Base-by-base conservation (phyloP, 2,888 invertebrate genomes). In the Tipula vernalis region DNA sequence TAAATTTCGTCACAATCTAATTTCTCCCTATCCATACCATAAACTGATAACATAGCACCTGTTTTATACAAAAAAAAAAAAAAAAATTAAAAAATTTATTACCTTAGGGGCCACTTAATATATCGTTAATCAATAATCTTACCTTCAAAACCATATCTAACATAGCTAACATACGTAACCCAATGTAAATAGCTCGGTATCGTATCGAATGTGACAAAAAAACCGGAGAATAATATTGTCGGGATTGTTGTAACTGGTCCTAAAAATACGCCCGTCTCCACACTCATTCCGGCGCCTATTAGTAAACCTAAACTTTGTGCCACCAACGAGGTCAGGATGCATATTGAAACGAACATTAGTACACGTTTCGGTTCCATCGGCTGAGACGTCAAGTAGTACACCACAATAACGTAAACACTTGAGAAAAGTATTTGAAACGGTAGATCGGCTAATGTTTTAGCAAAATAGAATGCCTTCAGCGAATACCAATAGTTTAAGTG, bases 401-500 rank as follows among this genome's bases (percentile, higher is more conserved):
- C 97, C 89, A 98, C 98, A 89, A 96, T 94, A 87, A 96, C 95
- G 91, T 97, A 98, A 42, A 97, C 95, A 87, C 96, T 94, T 86
- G 97, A 97, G 91, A 97, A 96, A 87, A 97, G 93, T 92, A 98
- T 98, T 94, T 98, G 98, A 92, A 98, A 98, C 88, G 98, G 98
- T 92, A 98, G 93, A 91, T 98, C 98, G 15, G 98, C 98, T 91
- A 98, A 93, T n/a, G 98, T 98, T 92, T 98, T 98, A 86, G 98
- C 98, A 89, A 98, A 94, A 92, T 98, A 98, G 92, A 98, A 98
- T n/a, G 98, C 96, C 91, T 98, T 98, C 88, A 98, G 92, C 39
- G 98, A 98, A 91, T 98, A 98, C 98, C 98, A 98, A 90, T 98
- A 98, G 91, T 98, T 98, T 88, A 98, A 93, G 93, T 98, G 98